These are phyloP conservation scores for Cryptotermes secundus DNA, from an alignment of 1,140 invertebrate species.

Conservation along the genomic window DNA sequence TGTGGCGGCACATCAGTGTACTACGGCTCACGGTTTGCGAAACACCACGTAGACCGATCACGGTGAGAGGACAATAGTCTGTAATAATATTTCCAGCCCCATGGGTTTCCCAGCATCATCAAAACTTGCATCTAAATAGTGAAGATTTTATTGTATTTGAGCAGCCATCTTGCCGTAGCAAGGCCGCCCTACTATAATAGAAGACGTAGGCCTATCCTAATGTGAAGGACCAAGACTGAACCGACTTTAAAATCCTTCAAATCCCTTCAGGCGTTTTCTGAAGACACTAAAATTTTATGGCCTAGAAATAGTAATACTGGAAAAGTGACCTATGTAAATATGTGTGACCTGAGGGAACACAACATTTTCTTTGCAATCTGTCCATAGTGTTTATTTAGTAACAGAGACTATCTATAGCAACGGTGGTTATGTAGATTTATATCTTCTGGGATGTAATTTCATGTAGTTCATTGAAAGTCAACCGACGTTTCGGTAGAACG, in stretches of 20 bases:
- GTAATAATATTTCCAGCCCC: too few relatives aligned
- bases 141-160: not conserved
- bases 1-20: too few relatives aligned
- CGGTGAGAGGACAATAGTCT: not conserved
- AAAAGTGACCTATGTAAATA: not conserved
- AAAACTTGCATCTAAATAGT: not conserved
- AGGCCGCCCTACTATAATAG: not conserved
- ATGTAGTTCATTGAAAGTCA: too few relatives aligned
- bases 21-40: not conserved
- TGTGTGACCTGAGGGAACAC: too few relatives aligned
- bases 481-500: too few relatives aligned
- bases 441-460: too few relatives aligned
- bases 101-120: not conserved
- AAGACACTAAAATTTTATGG: slow-evolving; percentile 3
- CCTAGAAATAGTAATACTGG: not conserved
- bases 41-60: too few relatives aligned
- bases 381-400: too few relatives aligned
- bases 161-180: not conserved
- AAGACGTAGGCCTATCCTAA: not conserved
- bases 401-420: too few relatives aligned
- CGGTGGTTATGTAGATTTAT: too few relatives aligned
- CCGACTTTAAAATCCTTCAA: not conserved
- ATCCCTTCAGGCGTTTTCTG: not conserved
- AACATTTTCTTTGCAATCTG: too few relatives aligned
- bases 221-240: not conserved